Evolutionary conservation across 2,888 invertebrate genomes (phyloP).

Genomic region (Caradrina clavipalpis): DNA sequence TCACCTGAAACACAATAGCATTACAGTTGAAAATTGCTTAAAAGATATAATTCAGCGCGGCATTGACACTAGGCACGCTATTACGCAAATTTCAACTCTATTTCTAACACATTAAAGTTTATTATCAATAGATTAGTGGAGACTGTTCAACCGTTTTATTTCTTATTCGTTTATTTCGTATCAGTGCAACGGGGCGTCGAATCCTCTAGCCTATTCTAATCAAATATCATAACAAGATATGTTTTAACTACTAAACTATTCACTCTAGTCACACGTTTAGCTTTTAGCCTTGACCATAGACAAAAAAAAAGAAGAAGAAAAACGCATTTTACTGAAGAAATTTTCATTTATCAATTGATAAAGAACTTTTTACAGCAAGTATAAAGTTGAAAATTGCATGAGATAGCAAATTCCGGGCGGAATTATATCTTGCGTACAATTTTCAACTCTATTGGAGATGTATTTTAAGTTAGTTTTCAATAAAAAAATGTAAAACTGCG

Average conservation of each 20-base stretch:
- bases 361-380: too few relatives aligned
- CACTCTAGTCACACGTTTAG: constrained; percentile 35
- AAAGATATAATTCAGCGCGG: too few relatives aligned
- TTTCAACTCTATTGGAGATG: too few relatives aligned
- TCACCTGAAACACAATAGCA: too few relatives aligned
- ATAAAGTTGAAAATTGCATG: too few relatives aligned
- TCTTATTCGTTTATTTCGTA: background rate
- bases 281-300: constrained; percentile 13
- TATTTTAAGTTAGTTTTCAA: too few relatives aligned
- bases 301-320: background rate
- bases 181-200: constrained; percentile 34
- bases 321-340: too few relatives aligned
- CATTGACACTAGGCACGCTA: background rate
- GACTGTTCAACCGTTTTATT: background rate
- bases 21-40: too few relatives aligned
- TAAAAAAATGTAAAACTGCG: too few relatives aligned
- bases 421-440: too few relatives aligned
- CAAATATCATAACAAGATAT: constrained; percentile 69
- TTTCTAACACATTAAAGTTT: background rate
- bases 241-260: constrained; percentile 47
- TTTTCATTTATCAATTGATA: too few relatives aligned
- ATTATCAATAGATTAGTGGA: background rate
- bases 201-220: constrained; percentile 52
- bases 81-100: background rate
- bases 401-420: too few relatives aligned